Conservation (phyloP, 2,797 vertebrate genomes). For the Anguilla pacifica region DNA sequence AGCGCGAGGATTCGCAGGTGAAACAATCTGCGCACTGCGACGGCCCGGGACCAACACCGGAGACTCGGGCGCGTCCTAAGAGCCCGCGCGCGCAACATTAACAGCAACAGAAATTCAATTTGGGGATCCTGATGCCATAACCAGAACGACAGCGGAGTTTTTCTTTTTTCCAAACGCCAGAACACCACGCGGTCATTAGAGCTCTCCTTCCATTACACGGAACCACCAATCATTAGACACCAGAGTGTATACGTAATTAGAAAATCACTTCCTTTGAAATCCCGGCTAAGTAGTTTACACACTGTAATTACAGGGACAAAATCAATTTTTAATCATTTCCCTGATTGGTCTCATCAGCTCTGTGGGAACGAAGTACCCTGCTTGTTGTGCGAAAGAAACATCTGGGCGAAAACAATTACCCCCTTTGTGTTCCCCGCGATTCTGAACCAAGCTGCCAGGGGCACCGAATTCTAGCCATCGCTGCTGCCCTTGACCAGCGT, state of each 20-base stretch:
- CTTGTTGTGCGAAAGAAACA: constrained; percentile 99
- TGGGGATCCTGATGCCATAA: constrained; percentile 90
- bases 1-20: constrained; percentile 67
- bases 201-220: constrained; percentile 99
- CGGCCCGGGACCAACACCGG: constrained; percentile 81
- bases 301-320: constrained; percentile 99
- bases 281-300: constrained; percentile 99
- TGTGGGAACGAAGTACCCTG: constrained; percentile 99
- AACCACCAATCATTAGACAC: constrained; percentile 99
- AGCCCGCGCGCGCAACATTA: constrained; percentile 87
- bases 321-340: constrained; percentile 99
- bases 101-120: constrained; percentile 98
- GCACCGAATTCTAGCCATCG: constrained; percentile 70
- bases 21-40: constrained; percentile 61
- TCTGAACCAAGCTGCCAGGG: constrained; percentile 80
- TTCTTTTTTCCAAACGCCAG: constrained; percentile 86
- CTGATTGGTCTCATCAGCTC: constrained; percentile 99
- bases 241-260: constrained; percentile 99
- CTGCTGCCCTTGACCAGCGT: constrained; percentile 88
- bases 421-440: constrained; percentile 98
- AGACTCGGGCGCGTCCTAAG: constrained; percentile 86
- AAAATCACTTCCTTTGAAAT: constrained; percentile 99
- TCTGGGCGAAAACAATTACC: constrained; percentile 99
- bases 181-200: constrained; percentile 99
- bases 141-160: constrained; percentile 94